phyloP scores from a whole-genome alignment of 1,140 invertebrate genomes.

The Ladona fulva region DNA sequence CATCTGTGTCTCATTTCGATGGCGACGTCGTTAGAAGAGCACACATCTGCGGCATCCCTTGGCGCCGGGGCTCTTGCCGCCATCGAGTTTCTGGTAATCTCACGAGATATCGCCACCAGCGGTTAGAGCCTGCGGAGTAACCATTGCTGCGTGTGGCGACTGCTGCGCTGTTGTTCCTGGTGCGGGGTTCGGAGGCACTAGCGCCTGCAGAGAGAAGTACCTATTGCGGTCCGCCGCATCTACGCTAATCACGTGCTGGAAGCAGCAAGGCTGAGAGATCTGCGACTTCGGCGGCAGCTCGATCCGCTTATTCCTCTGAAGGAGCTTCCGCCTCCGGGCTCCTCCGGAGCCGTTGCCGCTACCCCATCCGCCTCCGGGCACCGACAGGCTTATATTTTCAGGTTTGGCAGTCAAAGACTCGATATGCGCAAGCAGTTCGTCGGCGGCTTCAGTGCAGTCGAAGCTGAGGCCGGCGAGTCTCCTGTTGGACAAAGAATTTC shows the following conservation, averaged over 20 bases:
- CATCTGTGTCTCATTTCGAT: background rate
- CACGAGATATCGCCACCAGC: background rate
- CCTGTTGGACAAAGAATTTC: constrained; percentile 23
- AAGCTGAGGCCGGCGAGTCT: constrained; percentile 61
- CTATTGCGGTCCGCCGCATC: constrained; percentile 55
- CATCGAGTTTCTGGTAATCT: background rate
- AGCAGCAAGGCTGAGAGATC: constrained; percentile 79
- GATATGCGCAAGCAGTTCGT: constrained; percentile 58
- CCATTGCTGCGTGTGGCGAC: background rate
- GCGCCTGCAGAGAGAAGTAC: constrained; percentile 57
- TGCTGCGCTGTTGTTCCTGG: background rate
- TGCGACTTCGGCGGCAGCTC: constrained; percentile 63
- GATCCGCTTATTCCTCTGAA: constrained; percentile 20
- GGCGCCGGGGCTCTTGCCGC: background rate
- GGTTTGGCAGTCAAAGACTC: constrained; percentile 64
- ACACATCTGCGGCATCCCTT: background rate
- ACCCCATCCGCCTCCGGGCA: constrained; percentile 49
- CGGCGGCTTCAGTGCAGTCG: constrained; percentile 61
- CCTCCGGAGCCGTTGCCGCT: constrained; percentile 28
- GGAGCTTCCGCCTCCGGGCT: background rate
- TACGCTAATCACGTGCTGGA: constrained; percentile 75
- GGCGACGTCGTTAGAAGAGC: background rate
- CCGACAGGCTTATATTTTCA: constrained; percentile 66
- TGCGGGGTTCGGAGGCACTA: constrained; percentile 31
- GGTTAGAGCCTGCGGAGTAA: background rate